A percentile compares a stretch with the other conserved stretches of the same genome.
These are phyloP conservation scores for Sparidentex hasta DNA, from an alignment of 2,797 vertebrate genomes.

Conservation along the genomic window DNA sequence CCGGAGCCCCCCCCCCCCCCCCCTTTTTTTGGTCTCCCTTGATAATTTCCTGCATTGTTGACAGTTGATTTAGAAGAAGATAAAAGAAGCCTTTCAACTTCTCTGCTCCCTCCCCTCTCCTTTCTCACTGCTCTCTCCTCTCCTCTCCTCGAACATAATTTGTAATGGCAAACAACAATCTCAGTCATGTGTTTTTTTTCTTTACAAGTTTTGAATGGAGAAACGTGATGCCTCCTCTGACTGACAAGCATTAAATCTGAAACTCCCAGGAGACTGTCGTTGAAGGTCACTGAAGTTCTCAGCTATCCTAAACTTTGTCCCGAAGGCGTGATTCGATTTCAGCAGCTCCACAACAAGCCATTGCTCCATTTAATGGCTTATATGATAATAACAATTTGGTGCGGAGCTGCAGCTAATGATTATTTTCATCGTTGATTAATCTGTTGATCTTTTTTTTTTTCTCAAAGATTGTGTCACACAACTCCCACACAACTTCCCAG, in stretches of 20 bases:
- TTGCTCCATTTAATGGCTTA: not conserved
- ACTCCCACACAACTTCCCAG: not conserved
- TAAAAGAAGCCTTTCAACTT: slow-evolving; percentile 79
- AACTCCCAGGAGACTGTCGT: not conserved
- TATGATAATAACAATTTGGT: not conserved
- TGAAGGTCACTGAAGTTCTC: slow-evolving; percentile 18
- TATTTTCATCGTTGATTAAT: not conserved
- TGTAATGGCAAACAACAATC: not conserved
- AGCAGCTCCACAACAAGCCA: not conserved
- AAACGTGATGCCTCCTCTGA: slow-evolving; percentile 9
- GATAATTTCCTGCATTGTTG: slow-evolving; percentile 79
- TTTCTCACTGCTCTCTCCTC: slow-evolving; percentile 8
- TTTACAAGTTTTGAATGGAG: slow-evolving; percentile 18
- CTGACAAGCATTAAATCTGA: not conserved
- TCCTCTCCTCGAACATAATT: not conserved
- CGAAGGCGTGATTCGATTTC: not conserved
- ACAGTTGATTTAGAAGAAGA: slow-evolving; percentile 77
- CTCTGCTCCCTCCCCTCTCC: slow-evolving; percentile 5
- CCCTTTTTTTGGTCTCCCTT: slow-evolving; percentile 65
- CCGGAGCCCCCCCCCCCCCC: slow-evolving; percentile 30
- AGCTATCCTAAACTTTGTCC: not conserved
- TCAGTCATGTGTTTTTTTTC: slow-evolving; percentile 4
- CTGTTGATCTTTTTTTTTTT: not conserved
- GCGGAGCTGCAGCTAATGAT: not conserved
- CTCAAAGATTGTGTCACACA: not conserved